Conservation (phyloP, 2,113 vertebrate genomes). For the Rhipidura dahli region DNA sequence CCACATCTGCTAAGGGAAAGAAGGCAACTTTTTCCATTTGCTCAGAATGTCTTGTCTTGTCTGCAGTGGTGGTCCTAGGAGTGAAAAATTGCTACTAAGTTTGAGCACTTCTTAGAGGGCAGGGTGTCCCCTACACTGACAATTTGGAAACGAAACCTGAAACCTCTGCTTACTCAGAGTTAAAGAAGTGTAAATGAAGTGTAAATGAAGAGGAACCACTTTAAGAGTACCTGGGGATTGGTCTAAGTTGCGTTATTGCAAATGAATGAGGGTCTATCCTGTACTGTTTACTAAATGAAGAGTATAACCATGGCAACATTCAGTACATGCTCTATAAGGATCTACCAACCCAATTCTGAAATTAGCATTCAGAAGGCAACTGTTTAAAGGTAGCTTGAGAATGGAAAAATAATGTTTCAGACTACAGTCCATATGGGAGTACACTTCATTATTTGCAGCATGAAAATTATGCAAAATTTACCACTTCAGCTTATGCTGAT, state of each 20-base stretch:
- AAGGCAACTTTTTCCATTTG: not conserved
- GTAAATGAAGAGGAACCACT: not conserved
- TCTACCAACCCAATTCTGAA: not conserved
- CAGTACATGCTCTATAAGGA: not conserved
- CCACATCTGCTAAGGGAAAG: not conserved
- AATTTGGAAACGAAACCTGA: not conserved
- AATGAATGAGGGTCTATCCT: not conserved
- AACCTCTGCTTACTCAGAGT: not conserved
- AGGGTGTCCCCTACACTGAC: not conserved
- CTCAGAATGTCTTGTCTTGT: not conserved
- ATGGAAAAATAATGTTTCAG: not conserved
- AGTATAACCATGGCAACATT: not conserved
- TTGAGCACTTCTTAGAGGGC: not conserved
- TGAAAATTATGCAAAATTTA: not conserved
- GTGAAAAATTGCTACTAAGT: not conserved
- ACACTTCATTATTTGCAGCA: not conserved
- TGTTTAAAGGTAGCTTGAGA: not conserved
- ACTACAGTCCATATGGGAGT: not conserved
- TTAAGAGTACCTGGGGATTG: not conserved
- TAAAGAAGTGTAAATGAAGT: not conserved
- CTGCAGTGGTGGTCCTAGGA: not conserved
- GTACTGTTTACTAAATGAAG: conserved; percentile 14
- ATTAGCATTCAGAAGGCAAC: not conserved
- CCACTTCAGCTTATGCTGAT: not conserved
- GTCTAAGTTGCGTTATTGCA: not conserved